These are phyloP conservation scores for Geotrupes spiniger DNA, from an alignment of 2,888 invertebrate genomes.

Conservation along the genomic window DNA sequence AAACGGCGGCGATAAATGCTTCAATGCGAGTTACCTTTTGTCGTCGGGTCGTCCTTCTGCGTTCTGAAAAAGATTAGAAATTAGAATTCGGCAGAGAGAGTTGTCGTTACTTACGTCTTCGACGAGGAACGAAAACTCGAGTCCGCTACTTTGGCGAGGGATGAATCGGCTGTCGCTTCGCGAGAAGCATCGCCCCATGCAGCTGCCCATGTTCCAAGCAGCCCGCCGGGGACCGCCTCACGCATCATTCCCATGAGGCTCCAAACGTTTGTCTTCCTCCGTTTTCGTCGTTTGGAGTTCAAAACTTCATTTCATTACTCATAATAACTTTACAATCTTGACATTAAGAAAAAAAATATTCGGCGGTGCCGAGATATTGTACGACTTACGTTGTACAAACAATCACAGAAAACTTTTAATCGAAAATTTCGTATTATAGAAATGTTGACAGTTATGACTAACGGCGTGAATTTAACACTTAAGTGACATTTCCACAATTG, in stretches of 20 bases:
- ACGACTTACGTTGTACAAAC: too few species aligned
- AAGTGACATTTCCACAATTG: too few species aligned
- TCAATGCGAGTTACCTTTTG: constrained; percentile 24
- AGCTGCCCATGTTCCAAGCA: constrained; percentile 52
- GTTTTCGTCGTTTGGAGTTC: constrained; percentile 14
- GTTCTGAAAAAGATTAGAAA: constrained; percentile 19
- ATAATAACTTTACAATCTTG: too few species aligned
- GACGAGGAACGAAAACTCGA: constrained; percentile 34
- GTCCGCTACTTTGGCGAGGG: constrained; percentile 29
- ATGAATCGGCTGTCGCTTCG: constrained; percentile 32
- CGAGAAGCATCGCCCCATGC: constrained; percentile 52
- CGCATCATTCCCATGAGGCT: constrained; percentile 44
- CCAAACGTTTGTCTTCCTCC: constrained; percentile 15
- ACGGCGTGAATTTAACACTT: too few species aligned
- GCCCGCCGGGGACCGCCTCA: constrained; percentile 44
- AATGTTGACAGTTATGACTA: too few species aligned
- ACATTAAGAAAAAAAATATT: too few species aligned
- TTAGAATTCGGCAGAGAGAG: too few species aligned
- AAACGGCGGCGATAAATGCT: constrained; percentile 5
- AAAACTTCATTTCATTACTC: too few species aligned
- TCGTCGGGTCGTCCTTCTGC: constrained; percentile 14
- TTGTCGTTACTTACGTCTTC: constrained; percentile 23
- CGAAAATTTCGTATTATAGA: too few species aligned
- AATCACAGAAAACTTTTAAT: too few species aligned
- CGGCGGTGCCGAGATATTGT: too few species aligned